Conservation (phyloP, 2,113 vertebrate genomes). For the Erythrolamprus reginae region DNA sequence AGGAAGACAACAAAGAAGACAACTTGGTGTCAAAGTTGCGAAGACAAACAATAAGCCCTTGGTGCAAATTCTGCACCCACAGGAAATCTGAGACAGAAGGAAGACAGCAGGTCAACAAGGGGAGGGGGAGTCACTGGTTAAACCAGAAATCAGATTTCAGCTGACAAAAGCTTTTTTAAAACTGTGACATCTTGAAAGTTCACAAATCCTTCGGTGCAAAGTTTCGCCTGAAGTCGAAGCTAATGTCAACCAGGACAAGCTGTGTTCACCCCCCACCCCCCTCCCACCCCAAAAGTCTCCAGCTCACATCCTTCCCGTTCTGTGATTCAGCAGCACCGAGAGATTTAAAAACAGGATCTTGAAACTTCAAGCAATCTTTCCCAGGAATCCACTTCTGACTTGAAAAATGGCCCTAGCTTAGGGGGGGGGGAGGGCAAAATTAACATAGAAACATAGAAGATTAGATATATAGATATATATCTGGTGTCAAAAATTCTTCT, state of each 20-base stretch:
- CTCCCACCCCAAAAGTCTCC: too few species aligned
- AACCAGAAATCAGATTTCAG: neutral
- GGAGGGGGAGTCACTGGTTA: neutral
- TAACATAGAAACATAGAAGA: too few species aligned
- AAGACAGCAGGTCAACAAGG: neutral
- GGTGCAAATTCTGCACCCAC: neutral
- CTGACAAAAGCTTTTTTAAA: neutral
- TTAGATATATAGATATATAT: too few species aligned
- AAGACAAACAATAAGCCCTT: neutral
- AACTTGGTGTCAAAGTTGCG: neutral
- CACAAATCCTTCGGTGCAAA: neutral
- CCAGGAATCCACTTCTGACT: neutral
- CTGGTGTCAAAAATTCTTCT: too few species aligned
- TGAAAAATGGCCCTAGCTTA: neutral
- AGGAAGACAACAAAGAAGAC: fast-evolving
- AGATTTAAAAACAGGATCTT: neutral
- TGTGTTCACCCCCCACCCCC: neutral
- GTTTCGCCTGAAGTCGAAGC: neutral
- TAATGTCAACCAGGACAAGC: neutral
- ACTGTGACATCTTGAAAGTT: neutral
- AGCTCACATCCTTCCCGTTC: neutral
- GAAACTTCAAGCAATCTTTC: neutral
- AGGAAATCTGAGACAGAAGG: neutral
- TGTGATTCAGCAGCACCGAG: neutral
- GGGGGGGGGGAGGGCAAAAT: too few species aligned